Percentiles rank a stretch among this genome's conserved stretches.
Evolutionary conservation across 2,888 invertebrate genomes (phyloP).

Genomic region (Notocelia uddmanniana): DNA sequence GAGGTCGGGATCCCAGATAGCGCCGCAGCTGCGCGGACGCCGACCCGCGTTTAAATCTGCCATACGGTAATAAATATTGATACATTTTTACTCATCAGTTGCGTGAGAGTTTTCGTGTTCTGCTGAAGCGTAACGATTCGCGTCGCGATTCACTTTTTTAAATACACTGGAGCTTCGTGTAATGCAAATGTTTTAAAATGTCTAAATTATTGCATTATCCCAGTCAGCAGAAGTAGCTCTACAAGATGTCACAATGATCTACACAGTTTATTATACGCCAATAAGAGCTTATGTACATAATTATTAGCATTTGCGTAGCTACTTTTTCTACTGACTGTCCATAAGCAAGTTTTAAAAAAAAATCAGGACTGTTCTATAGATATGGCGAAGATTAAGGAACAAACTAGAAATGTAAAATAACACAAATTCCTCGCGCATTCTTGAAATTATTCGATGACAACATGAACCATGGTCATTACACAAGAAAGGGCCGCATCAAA

Average conservation of each 20-base stretch:
- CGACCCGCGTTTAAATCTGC: conserved; percentile 59
- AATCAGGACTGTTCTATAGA: neutral
- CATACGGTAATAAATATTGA: conserved; percentile 31
- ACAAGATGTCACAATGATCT: no score
- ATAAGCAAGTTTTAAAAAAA: neutral
- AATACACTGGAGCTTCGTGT: neutral
- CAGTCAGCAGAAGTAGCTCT: no score
- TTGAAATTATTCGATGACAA: conserved; percentile 9
- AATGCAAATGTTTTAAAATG: neutral
- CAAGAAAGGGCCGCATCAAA: neutral
- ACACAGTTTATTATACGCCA: no score
- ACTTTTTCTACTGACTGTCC: no score
- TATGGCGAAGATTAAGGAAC: neutral
- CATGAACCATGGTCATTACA: conserved; percentile 24
- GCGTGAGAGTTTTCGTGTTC: conserved; percentile 13
- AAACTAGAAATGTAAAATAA: neutral
- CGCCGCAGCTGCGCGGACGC: conserved; percentile 70
- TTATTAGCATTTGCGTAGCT: no score
- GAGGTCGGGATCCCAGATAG: conserved; percentile 78
- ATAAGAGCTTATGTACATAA: no score
- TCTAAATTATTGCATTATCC: no score
- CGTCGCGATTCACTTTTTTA: neutral
- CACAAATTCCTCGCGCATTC: neutral
- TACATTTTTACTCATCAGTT: conserved; percentile 14
- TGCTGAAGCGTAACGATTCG: neutral